These are phyloP conservation scores for Brachionus calyciflorus DNA, from an alignment of 1,140 invertebrate genomes.

Conservation along the genomic window DNA sequence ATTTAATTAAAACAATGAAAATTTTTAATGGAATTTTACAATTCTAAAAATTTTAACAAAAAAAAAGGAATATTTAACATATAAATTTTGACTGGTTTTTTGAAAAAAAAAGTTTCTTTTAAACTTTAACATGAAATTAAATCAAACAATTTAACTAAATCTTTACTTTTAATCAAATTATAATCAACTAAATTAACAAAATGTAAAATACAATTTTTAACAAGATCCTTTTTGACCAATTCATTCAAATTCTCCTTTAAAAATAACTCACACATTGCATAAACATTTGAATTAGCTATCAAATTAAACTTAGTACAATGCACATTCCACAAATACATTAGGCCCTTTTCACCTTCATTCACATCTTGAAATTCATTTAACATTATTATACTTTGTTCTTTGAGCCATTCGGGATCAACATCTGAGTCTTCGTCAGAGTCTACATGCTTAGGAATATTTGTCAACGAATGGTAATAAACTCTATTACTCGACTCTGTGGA, in stretches of 20 bases:
- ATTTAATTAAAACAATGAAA: too few relatives aligned
- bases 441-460: slow-evolving; percentile 70
- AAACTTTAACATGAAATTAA: background rate
- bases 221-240: background rate
- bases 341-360: slow-evolving; percentile 35
- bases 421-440: background rate
- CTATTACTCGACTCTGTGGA: slow-evolving; percentile 54
- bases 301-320: slow-evolving; percentile 9
- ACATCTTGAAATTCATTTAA: slow-evolving; percentile 19
- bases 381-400: background rate
- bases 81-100: background rate
- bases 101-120: background rate
- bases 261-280: background rate
- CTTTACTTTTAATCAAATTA: background rate
- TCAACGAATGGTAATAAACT: slow-evolving; percentile 87
- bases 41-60: too few relatives aligned
- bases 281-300: slow-evolving; percentile 18
- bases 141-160: slow-evolving; percentile 13
- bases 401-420: background rate
- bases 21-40: too few relatives aligned
- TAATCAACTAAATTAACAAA: slow-evolving; percentile 27
- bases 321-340: slow-evolving; percentile 37
- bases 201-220: slow-evolving; percentile 33
- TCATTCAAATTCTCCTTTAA: background rate
- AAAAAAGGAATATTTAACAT: too few relatives aligned